These are phyloP conservation scores for Nycticryphes semicollaris DNA, from an alignment of 2,113 vertebrate species.

Conservation along the genomic window DNA sequence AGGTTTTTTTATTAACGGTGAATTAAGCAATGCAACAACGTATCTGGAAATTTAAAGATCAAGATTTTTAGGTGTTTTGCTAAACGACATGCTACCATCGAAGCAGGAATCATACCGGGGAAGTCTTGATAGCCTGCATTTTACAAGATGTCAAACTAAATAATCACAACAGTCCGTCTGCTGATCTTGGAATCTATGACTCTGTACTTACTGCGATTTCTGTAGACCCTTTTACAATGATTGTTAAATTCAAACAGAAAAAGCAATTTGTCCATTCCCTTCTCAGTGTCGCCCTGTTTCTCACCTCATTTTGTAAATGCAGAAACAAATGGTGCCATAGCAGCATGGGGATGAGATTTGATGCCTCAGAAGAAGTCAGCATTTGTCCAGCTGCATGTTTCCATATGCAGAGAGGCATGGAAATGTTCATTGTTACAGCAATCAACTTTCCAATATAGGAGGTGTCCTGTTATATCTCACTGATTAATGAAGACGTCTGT, in stretches of 20 bases:
- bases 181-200: background rate
- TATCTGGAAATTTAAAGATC: background rate
- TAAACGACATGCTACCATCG: background rate
- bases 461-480: background rate
- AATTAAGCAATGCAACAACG: background rate
- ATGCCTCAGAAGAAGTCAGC: background rate
- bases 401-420: background rate
- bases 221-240: background rate
- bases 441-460: background rate
- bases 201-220: background rate
- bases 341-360: background rate
- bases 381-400: background rate
- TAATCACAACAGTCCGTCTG: background rate
- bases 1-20: background rate
- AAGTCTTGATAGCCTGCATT: background rate
- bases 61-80: background rate
- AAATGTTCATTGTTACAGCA: background rate
- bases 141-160: conserved; percentile 11
- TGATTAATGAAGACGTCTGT: background rate
- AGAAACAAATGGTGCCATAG: background rate
- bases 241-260: background rate
- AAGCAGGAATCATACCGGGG: background rate
- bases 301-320: background rate
- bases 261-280: background rate
- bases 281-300: background rate